phyloP scores from a whole-genome alignment of 2,797 vertebrate genomes.

The Sebastiscus tertius region DNA sequence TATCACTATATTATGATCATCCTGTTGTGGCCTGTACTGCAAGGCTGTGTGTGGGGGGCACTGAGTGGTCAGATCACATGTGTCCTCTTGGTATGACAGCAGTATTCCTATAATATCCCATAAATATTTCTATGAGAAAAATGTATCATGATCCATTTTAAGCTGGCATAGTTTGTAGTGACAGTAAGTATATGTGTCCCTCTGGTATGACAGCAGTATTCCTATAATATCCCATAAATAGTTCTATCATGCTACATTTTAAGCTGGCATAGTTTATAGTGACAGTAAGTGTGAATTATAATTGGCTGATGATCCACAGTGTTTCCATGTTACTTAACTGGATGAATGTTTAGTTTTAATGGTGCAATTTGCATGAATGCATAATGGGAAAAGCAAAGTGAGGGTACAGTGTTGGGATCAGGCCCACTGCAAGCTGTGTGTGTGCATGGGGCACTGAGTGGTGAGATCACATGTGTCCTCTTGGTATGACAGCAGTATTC shows the following conservation, averaged over 20 bases:
- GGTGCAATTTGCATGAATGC: background rate
- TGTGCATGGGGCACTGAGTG: background rate
- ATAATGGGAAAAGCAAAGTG: background rate
- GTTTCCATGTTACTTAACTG: background rate
- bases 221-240: background rate
- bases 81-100: too few relatives aligned
- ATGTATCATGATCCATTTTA: background rate
- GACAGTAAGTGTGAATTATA: background rate
- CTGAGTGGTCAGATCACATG: background rate
- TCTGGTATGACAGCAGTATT: background rate
- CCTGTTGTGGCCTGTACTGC: background rate
- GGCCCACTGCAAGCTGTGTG: constrained; percentile 1
- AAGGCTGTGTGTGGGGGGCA: background rate
- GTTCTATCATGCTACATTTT: background rate
- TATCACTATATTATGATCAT: background rate
- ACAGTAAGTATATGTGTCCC: background rate
- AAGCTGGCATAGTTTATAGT: background rate
- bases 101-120: background rate
- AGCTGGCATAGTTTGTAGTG: background rate
- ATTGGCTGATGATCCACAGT: background rate
- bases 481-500: background rate
- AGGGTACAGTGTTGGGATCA: background rate
- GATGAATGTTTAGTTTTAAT: background rate
- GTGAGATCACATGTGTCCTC: background rate
- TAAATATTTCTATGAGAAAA: background rate